Base-by-base conservation (phyloP, 1,140 invertebrate genomes). In the Oreohelix idahoensis region DNA sequence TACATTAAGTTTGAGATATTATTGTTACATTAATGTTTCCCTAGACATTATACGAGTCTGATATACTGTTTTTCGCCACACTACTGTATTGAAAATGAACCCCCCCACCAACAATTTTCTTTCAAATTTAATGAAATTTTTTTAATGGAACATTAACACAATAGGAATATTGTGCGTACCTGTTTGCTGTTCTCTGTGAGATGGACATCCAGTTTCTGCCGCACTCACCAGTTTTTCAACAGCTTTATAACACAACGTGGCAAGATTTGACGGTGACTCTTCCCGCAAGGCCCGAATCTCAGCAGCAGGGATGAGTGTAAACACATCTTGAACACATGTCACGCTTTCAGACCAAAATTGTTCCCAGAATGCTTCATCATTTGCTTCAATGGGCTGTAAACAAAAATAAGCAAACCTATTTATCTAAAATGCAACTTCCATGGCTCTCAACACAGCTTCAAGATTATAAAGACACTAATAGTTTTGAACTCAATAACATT, bases 291-390 rank as follows among this genome's bases (percentile, higher is more conserved):
- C 95, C 81, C 98, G 94, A 86, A 99, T 98, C 82, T 93, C 92
- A 26, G 96, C 94, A 23, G 98, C 96, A 39, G 98, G 97, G 71
- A 99, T 97, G 83, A 99, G 93, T 11, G 97, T 97, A 90, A 99
- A 99, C 29, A 99, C 96, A 95, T 99, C 98, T 93, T 98, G 97
- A 1, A 98, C 95, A 89, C 95, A 96, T 1, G 97, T 97, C 2
- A 97, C 96, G 92, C 96, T 97, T 87, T 99, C 98, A 75, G 96
- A 96, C 98, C 98, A 99, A 92, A 99, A 99, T 92, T 99, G 98
- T 90, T 98, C 97, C 98, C 98, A 99, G 92, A 99, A 99, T 83
- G 94, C 94, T 88, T 99, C 97, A 93, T 99, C 98, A 79, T 94
- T 95, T 42, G 96, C 95, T 92, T 98, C 97, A 81, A 98, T 96